These are phyloP conservation scores for Atta cephalotes DNA, from an alignment of 1,140 invertebrate genomes.

Conservation along the genomic window DNA sequence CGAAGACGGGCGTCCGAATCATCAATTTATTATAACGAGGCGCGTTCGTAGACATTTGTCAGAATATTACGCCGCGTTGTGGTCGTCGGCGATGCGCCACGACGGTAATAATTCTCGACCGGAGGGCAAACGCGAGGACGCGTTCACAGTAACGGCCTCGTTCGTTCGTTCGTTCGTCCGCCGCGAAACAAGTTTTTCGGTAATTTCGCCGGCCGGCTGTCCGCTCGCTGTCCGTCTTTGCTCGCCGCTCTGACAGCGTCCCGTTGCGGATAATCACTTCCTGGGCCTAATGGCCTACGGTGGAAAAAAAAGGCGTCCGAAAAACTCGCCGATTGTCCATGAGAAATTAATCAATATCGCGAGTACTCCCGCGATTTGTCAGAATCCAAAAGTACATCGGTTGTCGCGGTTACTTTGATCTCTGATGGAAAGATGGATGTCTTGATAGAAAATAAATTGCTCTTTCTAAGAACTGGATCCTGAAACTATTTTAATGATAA, in stretches of 20 bases:
- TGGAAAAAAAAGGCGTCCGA: slow-evolving; percentile 12
- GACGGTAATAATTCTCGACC: slow-evolving; percentile 63
- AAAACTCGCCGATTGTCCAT: slow-evolving; percentile 44
- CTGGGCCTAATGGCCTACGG: slow-evolving; percentile 46
- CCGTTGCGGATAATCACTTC: slow-evolving; percentile 63
- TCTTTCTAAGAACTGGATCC: background rate
- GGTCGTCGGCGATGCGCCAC: slow-evolving; percentile 52
- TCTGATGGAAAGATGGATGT: background rate
- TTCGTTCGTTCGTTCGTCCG: slow-evolving; percentile 44
- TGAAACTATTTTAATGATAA: background rate
- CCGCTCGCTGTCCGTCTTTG: slow-evolving; percentile 45
- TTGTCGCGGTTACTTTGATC: background rate
- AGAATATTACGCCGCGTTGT: slow-evolving; percentile 57
- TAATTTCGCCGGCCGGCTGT: slow-evolving; percentile 49
- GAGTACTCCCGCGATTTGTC: slow-evolving; percentile 7
- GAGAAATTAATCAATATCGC: slow-evolving; percentile 53
- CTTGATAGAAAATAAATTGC: background rate
- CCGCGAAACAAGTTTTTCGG: slow-evolving; percentile 67
- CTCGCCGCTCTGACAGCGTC: slow-evolving; percentile 46
- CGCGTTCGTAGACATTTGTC: slow-evolving; percentile 59
- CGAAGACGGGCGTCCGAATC: slow-evolving; percentile 35
- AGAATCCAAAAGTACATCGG: background rate
- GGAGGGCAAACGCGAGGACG: slow-evolving; percentile 50
- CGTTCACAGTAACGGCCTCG: slow-evolving; percentile 37
- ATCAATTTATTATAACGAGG: slow-evolving; percentile 64